These are phyloP conservation scores for Smittia aterrima DNA, from an alignment of 2,888 invertebrate genomes.

Conservation along the genomic window DNA sequence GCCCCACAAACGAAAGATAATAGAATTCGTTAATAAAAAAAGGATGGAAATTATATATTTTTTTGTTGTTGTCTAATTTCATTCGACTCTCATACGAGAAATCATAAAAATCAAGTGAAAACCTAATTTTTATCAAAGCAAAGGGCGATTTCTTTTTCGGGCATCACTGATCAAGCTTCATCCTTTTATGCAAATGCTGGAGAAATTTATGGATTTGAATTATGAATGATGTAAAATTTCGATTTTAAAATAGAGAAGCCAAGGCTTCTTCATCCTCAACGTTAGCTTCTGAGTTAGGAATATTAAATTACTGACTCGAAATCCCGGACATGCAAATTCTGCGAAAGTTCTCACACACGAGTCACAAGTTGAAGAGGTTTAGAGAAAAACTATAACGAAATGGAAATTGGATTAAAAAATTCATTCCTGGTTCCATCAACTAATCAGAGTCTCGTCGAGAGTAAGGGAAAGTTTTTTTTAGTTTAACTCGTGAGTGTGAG, in stretches of 20 bases:
- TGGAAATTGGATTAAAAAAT: constrained; percentile 35
- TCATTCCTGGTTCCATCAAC: neutral
- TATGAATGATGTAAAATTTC: neutral
- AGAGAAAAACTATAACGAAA: constrained; percentile 5
- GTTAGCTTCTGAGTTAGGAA: neutral
- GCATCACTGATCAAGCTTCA: neutral
- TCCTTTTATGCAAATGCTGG: neutral
- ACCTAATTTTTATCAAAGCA: no score
- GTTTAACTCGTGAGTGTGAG: neutral
- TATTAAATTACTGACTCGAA: neutral
- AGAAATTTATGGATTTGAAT: neutral
- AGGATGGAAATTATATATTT: constrained; percentile 34
- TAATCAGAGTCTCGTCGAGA: neutral
- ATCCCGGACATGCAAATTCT: neutral
- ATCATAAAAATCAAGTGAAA: neutral
- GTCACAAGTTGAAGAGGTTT: neutral
- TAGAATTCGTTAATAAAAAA: constrained; percentile 38
- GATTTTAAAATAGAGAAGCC: no score
- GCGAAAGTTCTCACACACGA: constrained; percentile 8
- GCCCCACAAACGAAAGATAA: constrained; percentile 32
- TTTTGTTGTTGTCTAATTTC: neutral
- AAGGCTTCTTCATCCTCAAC: neutral
- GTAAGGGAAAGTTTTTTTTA: neutral
- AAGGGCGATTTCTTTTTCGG: no score
- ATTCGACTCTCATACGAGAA: neutral